A percentile compares a stretch with the other conserved stretches of the same genome.
Conservation (phyloP, 2,113 vertebrate species). For the Okapia johnstoni region DNA sequence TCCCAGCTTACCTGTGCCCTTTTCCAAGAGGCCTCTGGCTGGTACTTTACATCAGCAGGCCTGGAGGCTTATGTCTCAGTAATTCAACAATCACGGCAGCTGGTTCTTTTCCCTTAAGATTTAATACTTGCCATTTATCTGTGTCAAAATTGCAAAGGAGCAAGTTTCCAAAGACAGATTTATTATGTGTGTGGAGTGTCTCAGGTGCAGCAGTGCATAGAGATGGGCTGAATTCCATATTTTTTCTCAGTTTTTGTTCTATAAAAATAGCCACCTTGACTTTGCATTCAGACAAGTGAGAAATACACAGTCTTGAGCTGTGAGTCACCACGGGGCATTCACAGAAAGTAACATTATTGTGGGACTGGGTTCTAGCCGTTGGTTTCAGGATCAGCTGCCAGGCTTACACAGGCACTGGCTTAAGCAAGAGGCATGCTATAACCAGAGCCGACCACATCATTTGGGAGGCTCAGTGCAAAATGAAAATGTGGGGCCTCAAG, state of each 20-base stretch:
- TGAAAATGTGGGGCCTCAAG: slow-evolving; percentile 4
- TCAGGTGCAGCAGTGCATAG: slow-evolving; percentile 67
- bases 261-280: slow-evolving; percentile 67
- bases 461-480: background rate
- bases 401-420: background rate
- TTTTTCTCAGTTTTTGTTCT: slow-evolving; percentile 57
- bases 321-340: slow-evolving; percentile 31
- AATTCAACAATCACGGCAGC: slow-evolving; percentile 67
- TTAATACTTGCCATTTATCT: slow-evolving; percentile 75
- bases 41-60: background rate
- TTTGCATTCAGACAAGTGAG: slow-evolving; percentile 61
- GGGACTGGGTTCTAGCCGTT: background rate
- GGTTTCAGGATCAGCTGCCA: slow-evolving; percentile 17
- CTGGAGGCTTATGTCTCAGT: slow-evolving; percentile 42
- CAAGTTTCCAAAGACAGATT: slow-evolving; percentile 73
- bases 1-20: background rate
- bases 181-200: slow-evolving; percentile 66
- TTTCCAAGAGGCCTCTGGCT: background rate
- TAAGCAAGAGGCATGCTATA: background rate
- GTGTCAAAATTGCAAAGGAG: slow-evolving; percentile 73
- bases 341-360: slow-evolving; percentile 17
- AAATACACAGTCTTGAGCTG: slow-evolving; percentile 44
- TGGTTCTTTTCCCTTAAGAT: slow-evolving; percentile 69
- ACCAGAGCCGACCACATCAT: background rate
- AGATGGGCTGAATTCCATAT: slow-evolving; percentile 58